Evolutionary conservation across 2,797 vertebrate species (phyloP).

Genomic region (Cuculus canorus): DNA sequence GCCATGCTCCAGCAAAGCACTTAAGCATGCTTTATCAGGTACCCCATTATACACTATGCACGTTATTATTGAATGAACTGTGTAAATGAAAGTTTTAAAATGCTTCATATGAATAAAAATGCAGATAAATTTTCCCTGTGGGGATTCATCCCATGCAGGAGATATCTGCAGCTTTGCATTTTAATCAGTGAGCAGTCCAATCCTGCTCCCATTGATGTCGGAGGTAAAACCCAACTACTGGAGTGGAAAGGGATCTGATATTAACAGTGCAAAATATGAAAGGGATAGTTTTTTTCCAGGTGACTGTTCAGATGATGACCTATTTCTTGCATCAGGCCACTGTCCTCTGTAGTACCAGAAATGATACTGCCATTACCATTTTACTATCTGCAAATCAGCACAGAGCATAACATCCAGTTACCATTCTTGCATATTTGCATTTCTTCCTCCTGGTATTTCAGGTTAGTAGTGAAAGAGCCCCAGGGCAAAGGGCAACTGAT

Average conservation of each 20-base stretch:
- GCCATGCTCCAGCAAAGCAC: slow-evolving; percentile 58
- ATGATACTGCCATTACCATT: background rate
- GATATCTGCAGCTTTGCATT: slow-evolving; percentile 52
- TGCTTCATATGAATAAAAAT: slow-evolving; percentile 60
- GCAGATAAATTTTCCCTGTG: slow-evolving; percentile 56
- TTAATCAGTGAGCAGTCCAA: background rate
- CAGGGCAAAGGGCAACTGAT: slow-evolving; percentile 24
- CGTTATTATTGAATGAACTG: slow-evolving; percentile 48
- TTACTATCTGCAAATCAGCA: background rate
- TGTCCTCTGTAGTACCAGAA: background rate
- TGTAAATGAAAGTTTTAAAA: slow-evolving; percentile 62
- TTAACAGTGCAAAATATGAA: background rate
- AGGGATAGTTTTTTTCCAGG: background rate
- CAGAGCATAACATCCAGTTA: slow-evolving; percentile 1
- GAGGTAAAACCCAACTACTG: background rate
- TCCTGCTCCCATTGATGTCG: background rate
- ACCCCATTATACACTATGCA: slow-evolving; percentile 43
- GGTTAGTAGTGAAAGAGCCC: slow-evolving; percentile 37
- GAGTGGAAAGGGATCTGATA: background rate
- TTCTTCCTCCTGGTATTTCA: slow-evolving; percentile 5
- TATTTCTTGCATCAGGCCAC: background rate
- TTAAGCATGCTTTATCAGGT: slow-evolving; percentile 60
- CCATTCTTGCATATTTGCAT: slow-evolving; percentile 10
- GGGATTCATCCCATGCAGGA: slow-evolving; percentile 56
- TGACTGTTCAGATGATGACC: background rate